Percentiles rank a stretch among this genome's conserved stretches.
Conservation (phyloP, 2,888 invertebrate species). For the Hedya salicella region DNA sequence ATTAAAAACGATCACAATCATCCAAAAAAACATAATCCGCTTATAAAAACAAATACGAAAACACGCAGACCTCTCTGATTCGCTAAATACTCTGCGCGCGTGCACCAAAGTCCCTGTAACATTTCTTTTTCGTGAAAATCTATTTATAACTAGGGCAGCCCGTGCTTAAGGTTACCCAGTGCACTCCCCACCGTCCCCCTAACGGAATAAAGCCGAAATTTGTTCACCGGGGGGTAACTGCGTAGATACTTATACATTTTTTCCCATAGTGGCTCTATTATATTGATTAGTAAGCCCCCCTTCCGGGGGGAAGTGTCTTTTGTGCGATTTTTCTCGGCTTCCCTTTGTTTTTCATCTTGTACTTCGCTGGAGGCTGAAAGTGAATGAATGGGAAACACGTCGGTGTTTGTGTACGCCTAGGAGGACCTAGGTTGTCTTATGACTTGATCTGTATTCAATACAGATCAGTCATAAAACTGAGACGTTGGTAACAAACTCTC, state of each 20-base stretch:
- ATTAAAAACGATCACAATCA: too few relatives aligned
- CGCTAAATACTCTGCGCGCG: constrained; percentile 68
- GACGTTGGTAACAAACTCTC: too few relatives aligned
- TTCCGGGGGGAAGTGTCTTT: constrained; percentile 75
- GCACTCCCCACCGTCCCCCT: constrained; percentile 55
- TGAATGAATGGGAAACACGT: constrained; percentile 49
- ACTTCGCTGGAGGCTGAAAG: constrained; percentile 50
- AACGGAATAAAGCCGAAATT: constrained; percentile 51
- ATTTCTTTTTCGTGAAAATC: constrained; percentile 86
- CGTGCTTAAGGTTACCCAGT: constrained; percentile 55
- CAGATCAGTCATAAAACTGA: too few relatives aligned
- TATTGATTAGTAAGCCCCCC: constrained; percentile 82
- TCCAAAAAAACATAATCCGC: too few relatives aligned
- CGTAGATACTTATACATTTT: constrained; percentile 75
- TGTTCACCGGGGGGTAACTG: constrained; percentile 47
- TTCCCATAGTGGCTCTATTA: constrained; percentile 84
- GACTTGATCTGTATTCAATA: too few relatives aligned
- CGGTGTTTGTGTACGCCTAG: neutral
- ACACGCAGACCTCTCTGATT: constrained; percentile 51
- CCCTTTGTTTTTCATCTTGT: constrained; percentile 74
- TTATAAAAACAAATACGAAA: neutral
- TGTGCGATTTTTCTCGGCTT: constrained; percentile 71
- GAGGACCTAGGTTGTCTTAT: neutral
- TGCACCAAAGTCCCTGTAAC: constrained; percentile 84
- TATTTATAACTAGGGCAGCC: constrained; percentile 84